Evolutionary conservation across 1,140 invertebrate species (phyloP).

Genomic region (Samia ricini): DNA sequence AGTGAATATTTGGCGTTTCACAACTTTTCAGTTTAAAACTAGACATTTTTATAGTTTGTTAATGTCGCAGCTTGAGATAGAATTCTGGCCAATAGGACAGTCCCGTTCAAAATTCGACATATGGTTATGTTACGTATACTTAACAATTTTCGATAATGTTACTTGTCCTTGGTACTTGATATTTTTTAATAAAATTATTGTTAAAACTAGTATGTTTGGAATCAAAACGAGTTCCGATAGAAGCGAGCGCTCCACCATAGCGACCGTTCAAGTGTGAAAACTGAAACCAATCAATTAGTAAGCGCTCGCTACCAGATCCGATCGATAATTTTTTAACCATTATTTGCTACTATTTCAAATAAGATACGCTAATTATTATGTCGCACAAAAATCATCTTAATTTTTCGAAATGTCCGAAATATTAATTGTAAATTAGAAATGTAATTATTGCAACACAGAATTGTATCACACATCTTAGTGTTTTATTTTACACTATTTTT

Average conservation of each 20-base stretch:
- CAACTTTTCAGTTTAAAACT: too few species aligned
- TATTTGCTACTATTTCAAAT: background rate
- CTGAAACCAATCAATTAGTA: constrained; percentile 11
- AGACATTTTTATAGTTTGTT: too few species aligned
- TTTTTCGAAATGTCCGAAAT: background rate
- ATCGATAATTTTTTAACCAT: background rate
- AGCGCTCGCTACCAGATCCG: background rate
- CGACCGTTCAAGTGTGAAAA: constrained; percentile 9
- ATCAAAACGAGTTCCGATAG: background rate
- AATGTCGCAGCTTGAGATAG: background rate
- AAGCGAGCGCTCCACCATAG: background rate
- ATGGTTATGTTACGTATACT: background rate
- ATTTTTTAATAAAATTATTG: background rate
- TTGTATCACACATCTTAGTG: too few species aligned
- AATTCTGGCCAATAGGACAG: background rate
- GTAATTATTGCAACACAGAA: too few species aligned
- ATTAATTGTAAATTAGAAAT: background rate
- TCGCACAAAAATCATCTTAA: background rate
- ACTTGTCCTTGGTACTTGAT: background rate
- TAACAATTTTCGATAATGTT: background rate
- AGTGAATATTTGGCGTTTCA: too few species aligned
- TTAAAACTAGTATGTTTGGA: background rate
- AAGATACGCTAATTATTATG: background rate
- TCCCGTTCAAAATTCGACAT: background rate
- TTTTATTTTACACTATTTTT: too few species aligned